phyloP scores from a whole-genome alignment of 2,888 invertebrate genomes.

The Eupithecia inturbata region DNA sequence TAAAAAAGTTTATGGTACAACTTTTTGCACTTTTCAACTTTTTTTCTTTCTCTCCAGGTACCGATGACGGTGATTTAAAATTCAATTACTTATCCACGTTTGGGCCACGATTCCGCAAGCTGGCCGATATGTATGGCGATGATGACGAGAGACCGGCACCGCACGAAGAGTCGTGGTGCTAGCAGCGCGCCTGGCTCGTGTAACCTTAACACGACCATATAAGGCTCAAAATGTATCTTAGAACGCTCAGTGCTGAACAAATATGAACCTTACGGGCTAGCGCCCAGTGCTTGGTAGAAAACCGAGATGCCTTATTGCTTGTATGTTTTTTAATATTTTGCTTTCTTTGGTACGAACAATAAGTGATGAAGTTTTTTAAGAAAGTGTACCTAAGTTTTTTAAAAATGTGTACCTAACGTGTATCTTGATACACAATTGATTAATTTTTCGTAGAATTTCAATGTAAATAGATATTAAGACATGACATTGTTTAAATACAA shows the following conservation, averaged over 20 bases:
- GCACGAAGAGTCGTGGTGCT: slow-evolving; percentile 94
- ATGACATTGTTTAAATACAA: neutral
- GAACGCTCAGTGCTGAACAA: slow-evolving; percentile 36
- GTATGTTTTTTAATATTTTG: slow-evolving; percentile 50
- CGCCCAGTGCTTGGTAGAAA: slow-evolving; percentile 53
- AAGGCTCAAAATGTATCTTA: slow-evolving; percentile 45
- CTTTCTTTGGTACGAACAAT: slow-evolving; percentile 24
- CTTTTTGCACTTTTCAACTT: neutral
- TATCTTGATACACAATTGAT: neutral
- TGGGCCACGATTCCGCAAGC: slow-evolving; percentile 97
- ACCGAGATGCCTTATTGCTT: slow-evolving; percentile 72
- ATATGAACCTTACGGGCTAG: slow-evolving; percentile 39
- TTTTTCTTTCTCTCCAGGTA: slow-evolving; percentile 75
- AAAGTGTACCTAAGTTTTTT: slow-evolving; percentile 2
- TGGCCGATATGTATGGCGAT: slow-evolving; percentile 98
- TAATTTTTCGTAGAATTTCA: neutral
- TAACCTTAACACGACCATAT: slow-evolving; percentile 57
- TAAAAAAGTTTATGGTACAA: too few species aligned
- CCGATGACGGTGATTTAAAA: slow-evolving; percentile 95
- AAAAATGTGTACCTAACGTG: neutral
- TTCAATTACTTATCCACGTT: slow-evolving; percentile 97
- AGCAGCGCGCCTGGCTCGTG: slow-evolving; percentile 80
- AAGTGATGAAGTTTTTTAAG: slow-evolving; percentile 16
- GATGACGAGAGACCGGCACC: slow-evolving; percentile 92
- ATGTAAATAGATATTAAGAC: slow-evolving; percentile 10